phyloP scores from a whole-genome alignment of 2,888 invertebrate species.

The Apocheima hispidaria region DNA sequence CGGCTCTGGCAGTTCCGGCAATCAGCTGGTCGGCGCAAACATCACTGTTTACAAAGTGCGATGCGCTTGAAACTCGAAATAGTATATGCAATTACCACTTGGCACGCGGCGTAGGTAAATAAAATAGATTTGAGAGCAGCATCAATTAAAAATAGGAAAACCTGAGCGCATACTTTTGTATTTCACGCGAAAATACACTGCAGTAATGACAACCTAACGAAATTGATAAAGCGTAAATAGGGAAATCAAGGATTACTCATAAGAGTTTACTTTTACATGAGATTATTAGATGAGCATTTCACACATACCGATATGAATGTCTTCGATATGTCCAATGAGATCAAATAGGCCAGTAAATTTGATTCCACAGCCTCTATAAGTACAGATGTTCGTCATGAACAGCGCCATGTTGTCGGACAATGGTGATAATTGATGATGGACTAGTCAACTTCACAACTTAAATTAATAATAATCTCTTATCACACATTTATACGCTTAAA shows the following conservation, averaged over 20 bases:
- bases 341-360: conserved; percentile 93
- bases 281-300: conserved; percentile 45
- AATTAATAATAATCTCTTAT: conserved; percentile 17
- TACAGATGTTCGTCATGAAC: conserved; percentile 95
- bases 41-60: conserved; percentile 37
- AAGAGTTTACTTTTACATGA: conserved; percentile 45
- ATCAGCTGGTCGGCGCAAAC: conserved; percentile 52
- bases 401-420: conserved; percentile 92
- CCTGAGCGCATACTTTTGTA: conserved; percentile 48
- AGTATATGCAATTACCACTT: conserved; percentile 23
- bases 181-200: conserved; percentile 61
- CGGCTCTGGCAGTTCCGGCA: neutral
- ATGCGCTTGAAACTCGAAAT: conserved; percentile 23
- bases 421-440: conserved; percentile 60
- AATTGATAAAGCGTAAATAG: conserved; percentile 79
- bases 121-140: conserved; percentile 35
- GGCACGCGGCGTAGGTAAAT: conserved; percentile 37
- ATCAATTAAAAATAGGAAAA: conserved; percentile 37
- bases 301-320: conserved; percentile 93
- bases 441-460: conserved; percentile 69
- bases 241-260: conserved; percentile 64
- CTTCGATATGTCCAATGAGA: conserved; percentile 95
- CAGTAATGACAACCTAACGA: conserved; percentile 79
- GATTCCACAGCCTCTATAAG: conserved; percentile 94
- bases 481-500: neutral